phyloP scores from a whole-genome alignment of 2,797 vertebrate genomes.

The Peromyscus attwateri region DNA sequence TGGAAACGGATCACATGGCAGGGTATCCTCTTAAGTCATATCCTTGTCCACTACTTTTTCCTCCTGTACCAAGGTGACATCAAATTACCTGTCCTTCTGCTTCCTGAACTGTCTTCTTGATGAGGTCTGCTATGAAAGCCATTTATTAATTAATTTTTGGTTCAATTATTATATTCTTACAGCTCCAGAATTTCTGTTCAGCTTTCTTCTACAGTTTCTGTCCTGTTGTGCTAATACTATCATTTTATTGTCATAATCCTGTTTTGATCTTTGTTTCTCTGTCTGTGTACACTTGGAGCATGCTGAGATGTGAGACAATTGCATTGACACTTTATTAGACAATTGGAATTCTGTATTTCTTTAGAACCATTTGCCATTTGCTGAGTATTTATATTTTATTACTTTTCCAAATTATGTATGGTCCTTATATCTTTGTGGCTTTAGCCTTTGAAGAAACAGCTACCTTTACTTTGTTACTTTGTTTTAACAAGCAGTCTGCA shows the following conservation, averaged over 20 bases:
- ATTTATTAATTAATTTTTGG: not conserved
- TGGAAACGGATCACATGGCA: not conserved
- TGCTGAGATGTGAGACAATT: not conserved
- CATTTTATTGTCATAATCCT: not conserved
- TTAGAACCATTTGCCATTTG: not conserved
- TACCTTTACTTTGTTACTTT: not conserved
- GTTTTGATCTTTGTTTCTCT: not conserved
- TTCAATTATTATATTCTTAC: not conserved
- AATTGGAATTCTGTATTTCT: not conserved
- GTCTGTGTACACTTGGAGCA: not conserved
- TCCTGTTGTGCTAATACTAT: not conserved
- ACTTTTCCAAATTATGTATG: not conserved
- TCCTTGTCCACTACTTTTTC: too few species aligned
- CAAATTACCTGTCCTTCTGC: not conserved
- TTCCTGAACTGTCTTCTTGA: not conserved
- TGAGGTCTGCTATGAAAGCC: not conserved
- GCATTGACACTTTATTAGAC: not conserved
- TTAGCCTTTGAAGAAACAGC: not conserved
- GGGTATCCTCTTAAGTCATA: not conserved
- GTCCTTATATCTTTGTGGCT: not conserved
- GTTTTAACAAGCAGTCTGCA: not conserved
- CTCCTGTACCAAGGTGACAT: not conserved
- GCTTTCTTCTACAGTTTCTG: not conserved
- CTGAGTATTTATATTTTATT: not conserved
- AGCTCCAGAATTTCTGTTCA: not conserved